Percentiles rank a stretch among this genome's conserved stretches.
Evolutionary conservation across 2,888 invertebrate genomes (phyloP).

Genomic region (Caenorhabditis sp.): DNA sequence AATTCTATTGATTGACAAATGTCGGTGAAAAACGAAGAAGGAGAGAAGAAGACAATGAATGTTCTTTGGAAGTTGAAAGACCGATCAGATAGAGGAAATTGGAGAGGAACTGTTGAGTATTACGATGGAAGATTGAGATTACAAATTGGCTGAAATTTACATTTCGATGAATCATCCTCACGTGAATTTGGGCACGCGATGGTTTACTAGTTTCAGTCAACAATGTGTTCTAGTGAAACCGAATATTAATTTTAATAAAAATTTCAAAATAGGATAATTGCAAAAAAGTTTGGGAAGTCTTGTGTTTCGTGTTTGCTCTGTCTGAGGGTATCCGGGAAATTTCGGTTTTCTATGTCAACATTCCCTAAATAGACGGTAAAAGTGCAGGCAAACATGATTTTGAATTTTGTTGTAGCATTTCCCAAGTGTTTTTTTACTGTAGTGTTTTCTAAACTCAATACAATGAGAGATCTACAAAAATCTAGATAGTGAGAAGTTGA

Average conservation of each 20-base stretch:
- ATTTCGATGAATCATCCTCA: constrained; percentile 9
- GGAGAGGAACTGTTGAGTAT: constrained; percentile 6
- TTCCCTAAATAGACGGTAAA: constrained; percentile 9
- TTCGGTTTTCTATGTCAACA: constrained; percentile 18
- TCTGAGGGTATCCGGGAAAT: constrained; percentile 10
- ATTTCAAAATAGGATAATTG: not conserved
- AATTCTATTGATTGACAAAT: constrained; percentile 50
- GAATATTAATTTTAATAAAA: not conserved
- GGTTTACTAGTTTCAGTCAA: constrained; percentile 8
- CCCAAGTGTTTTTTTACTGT: not conserved
- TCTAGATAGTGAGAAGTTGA: no score
- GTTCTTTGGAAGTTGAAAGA: constrained; percentile 54
- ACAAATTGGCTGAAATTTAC: constrained; percentile 24
- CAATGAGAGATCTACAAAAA: no score
- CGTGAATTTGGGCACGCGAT: not conserved
- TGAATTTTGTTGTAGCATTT: not conserved
- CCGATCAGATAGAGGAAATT: constrained; percentile 22
- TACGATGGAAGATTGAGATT: not conserved
- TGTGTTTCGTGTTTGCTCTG: not conserved
- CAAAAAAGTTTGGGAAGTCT: not conserved
- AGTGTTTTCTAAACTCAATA: not conserved
- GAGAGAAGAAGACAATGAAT: constrained; percentile 19
- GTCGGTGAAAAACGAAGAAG: constrained; percentile 26
- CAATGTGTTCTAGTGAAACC: not conserved
- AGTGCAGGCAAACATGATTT: constrained; percentile 14